These are phyloP conservation scores for Redunca redunca DNA, from an alignment of 2,113 vertebrate genomes.

Conservation along the genomic window DNA sequence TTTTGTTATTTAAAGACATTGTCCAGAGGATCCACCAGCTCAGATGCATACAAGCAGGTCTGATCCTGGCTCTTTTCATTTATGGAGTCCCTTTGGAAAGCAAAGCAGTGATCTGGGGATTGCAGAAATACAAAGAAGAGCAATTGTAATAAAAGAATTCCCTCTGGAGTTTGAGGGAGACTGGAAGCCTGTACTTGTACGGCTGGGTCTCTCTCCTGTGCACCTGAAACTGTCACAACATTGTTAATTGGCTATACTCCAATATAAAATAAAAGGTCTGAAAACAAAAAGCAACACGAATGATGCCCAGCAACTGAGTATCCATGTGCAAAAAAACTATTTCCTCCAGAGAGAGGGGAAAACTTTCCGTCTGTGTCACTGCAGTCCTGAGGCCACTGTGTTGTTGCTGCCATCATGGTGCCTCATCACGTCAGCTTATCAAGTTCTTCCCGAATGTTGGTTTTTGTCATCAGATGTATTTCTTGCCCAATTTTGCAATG, in stretches of 20 bases:
- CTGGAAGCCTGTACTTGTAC: not conserved
- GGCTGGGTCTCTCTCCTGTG: not conserved
- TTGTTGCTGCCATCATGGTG: accelerated
- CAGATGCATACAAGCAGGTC: not conserved
- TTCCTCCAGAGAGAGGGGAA: not conserved
- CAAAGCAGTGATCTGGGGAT: not conserved
- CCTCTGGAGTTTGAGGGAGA: not conserved
- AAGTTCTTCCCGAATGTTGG: not conserved
- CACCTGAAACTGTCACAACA: not conserved
- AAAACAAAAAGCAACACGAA: not conserved
- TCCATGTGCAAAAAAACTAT: not conserved
- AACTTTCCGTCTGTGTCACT: not conserved
- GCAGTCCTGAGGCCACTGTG: accelerated
- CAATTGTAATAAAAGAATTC: not conserved
- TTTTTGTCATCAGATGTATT: not conserved
- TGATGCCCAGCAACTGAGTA: not conserved
- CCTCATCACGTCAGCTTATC: accelerated
- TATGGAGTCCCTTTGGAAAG: not conserved
- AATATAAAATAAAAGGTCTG: not conserved
- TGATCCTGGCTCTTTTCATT: not conserved
- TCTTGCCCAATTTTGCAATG: not conserved
- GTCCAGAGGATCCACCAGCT: not conserved
- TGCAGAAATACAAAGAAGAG: not conserved
- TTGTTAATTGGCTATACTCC: not conserved
- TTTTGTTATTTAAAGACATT: not conserved